A percentile compares a stretch with the other conserved stretches of the same genome.
phyloP scores from a whole-genome alignment of 2,888 invertebrate species.

The Acleris holmiana region DNA sequence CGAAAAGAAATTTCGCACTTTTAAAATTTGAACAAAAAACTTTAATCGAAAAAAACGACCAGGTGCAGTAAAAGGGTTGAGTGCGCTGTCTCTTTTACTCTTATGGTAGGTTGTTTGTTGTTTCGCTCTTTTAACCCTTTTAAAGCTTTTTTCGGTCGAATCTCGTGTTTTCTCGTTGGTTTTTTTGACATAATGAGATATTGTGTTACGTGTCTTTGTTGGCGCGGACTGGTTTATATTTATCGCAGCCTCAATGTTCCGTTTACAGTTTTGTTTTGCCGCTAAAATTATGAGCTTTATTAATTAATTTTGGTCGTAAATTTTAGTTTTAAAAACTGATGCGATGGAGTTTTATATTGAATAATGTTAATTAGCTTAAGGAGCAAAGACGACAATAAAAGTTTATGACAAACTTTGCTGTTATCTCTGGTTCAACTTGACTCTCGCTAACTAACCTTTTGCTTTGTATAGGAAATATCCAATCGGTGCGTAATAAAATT shows the following conservation, averaged over 20 bases:
- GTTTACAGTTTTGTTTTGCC: constrained; percentile 21
- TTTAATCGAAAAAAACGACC: constrained; percentile 63
- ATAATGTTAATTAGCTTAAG: background rate
- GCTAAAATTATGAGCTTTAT: constrained; percentile 4
- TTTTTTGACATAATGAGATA: constrained; percentile 78
- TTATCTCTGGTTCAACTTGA: no score
- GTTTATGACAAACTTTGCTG: no score
- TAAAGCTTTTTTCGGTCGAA: constrained; percentile 74
- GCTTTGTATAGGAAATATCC: no score
- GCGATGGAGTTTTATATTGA: background rate
- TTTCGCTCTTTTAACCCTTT: constrained; percentile 75
- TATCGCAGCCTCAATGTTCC: constrained; percentile 17
- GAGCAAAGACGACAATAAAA: no score
- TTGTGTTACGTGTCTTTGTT: constrained; percentile 74
- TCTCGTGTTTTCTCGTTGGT: constrained; percentile 78
- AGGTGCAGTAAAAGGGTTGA: constrained; percentile 81
- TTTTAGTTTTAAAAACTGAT: background rate
- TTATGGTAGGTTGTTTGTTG: constrained; percentile 39
- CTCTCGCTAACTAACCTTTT: no score
- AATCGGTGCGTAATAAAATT: no score
- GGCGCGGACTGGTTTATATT: constrained; percentile 51
- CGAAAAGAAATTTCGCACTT: constrained; percentile 78
- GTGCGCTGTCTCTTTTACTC: constrained; percentile 52
- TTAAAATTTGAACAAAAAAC: constrained; percentile 73
- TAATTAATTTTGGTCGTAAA: constrained; percentile 22